A percentile compares a stretch with the other conserved stretches of the same genome.
These are phyloP conservation scores for Clitarchus hookeri DNA, from an alignment of 2,888 invertebrate species.

Conservation along the genomic window DNA sequence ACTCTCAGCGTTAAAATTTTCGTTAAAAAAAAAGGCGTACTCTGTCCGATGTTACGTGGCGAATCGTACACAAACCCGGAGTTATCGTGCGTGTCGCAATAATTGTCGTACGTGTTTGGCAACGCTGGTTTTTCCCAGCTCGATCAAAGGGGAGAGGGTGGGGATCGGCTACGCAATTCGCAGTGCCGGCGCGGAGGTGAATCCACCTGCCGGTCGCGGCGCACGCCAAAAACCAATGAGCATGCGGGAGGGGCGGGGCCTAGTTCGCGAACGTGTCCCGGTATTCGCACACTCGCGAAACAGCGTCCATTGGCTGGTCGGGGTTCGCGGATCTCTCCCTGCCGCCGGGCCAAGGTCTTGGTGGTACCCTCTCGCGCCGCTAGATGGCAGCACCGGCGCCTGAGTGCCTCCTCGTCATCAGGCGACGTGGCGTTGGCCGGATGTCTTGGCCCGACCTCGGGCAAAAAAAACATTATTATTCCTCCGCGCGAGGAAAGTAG, in stretches of 20 bases:
- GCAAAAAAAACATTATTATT: neutral
- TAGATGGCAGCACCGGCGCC: neutral
- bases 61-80: neutral
- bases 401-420: neutral
- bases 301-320: neutral
- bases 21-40: no score
- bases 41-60: no score
- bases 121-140: neutral
- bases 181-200: neutral
- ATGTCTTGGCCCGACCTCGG: neutral
- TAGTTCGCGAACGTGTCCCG: neutral
- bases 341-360: no score
- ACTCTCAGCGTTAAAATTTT: no score
- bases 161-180: neutral
- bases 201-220: neutral
- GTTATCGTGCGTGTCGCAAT: neutral
- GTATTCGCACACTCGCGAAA: constrained; percentile 14
- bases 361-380: neutral
- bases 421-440: neutral
- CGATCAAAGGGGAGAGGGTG: neutral
- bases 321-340: neutral
- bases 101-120: neutral
- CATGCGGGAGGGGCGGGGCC: neutral
- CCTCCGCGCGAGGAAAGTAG: neutral
- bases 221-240: neutral